Conservation (phyloP, 2,888 invertebrate species). For the Lissonota sp. region DNA sequence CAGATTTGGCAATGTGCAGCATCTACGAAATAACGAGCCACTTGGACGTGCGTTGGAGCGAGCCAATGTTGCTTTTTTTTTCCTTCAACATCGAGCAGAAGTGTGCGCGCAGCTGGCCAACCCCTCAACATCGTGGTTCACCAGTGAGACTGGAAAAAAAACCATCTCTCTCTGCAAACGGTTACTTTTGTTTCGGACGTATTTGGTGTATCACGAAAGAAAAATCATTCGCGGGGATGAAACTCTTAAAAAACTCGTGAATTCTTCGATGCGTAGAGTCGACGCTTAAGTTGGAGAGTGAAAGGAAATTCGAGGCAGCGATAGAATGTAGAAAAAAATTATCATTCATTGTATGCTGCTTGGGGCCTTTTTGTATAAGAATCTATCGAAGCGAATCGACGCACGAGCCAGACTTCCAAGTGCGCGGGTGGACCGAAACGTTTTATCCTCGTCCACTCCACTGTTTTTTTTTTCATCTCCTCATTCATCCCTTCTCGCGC, state of each 20-base stretch:
- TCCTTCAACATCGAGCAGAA: slow-evolving; percentile 3
- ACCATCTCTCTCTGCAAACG: slow-evolving; percentile 38
- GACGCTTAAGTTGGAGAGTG: slow-evolving; percentile 29
- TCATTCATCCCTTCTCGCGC: background rate
- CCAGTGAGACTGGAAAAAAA: slow-evolving; percentile 14
- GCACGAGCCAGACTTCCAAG: slow-evolving; percentile 60
- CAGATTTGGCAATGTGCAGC: slow-evolving; percentile 32
- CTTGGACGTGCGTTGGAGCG: slow-evolving; percentile 54
- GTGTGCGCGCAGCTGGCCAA: slow-evolving; percentile 49
- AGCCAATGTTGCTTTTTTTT: slow-evolving; percentile 19
- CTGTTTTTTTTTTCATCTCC: too few relatives aligned
- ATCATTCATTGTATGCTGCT: slow-evolving; percentile 23
- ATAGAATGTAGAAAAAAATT: slow-evolving; percentile 25
- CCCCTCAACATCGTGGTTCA: slow-evolving; percentile 13
- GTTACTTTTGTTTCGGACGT: slow-evolving; percentile 14
- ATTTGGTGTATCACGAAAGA: slow-evolving; percentile 5
- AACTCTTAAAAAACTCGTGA: slow-evolving; percentile 40
- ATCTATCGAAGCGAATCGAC: slow-evolving; percentile 61
- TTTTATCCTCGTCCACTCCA: slow-evolving; percentile 45
- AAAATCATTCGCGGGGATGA: slow-evolving; percentile 32
- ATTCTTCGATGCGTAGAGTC: slow-evolving; percentile 57
- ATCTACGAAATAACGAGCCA: slow-evolving; percentile 40
- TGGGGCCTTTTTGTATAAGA: slow-evolving; percentile 26
- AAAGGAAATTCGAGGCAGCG: slow-evolving; percentile 7
- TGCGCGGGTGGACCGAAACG: slow-evolving; percentile 41